Percentiles rank a stretch among this genome's conserved stretches.
These are phyloP conservation scores for Valencia hispanica DNA, from an alignment of 2,797 vertebrate genomes.

Conservation along the genomic window DNA sequence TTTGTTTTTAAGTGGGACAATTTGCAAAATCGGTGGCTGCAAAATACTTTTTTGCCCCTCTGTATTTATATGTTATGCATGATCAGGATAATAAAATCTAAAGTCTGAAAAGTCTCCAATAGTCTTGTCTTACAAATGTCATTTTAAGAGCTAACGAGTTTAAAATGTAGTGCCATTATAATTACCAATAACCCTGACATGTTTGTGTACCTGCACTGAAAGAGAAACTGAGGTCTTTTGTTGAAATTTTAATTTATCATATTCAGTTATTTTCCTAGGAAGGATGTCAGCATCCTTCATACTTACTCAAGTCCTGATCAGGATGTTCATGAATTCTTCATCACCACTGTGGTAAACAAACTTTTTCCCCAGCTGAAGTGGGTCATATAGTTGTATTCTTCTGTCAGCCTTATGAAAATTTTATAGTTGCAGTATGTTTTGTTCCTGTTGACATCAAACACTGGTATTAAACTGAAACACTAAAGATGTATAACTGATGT, in stretches of 20 bases:
- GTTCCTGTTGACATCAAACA: not conserved
- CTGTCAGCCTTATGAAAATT: conserved; percentile 18
- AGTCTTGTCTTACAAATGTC: not conserved
- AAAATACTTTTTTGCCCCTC: too few species aligned
- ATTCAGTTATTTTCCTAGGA: conserved; percentile 35
- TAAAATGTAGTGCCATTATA: too few species aligned
- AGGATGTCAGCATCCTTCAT: conserved; percentile 37
- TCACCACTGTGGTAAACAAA: conserved; percentile 25
- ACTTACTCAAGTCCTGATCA: conserved; percentile 17
- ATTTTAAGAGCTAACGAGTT: not conserved
- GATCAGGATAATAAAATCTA: not conserved
- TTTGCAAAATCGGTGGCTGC: too few species aligned
- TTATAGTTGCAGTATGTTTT: not conserved
- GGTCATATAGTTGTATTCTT: conserved; percentile 37
- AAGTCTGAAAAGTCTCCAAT: not conserved
- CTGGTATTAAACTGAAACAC: not conserved
- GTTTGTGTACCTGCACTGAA: not conserved
- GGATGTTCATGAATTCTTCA: conserved; percentile 62
- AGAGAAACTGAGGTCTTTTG: not conserved
- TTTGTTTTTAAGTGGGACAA: too few species aligned
- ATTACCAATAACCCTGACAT: not conserved
- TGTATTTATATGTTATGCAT: not conserved
- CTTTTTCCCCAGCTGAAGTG: conserved; percentile 44
- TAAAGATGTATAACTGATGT: not conserved
- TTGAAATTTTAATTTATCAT: conserved; percentile 45